These are phyloP conservation scores for Staurois parvus DNA, from an alignment of 2,797 vertebrate genomes.

Conservation along the genomic window DNA sequence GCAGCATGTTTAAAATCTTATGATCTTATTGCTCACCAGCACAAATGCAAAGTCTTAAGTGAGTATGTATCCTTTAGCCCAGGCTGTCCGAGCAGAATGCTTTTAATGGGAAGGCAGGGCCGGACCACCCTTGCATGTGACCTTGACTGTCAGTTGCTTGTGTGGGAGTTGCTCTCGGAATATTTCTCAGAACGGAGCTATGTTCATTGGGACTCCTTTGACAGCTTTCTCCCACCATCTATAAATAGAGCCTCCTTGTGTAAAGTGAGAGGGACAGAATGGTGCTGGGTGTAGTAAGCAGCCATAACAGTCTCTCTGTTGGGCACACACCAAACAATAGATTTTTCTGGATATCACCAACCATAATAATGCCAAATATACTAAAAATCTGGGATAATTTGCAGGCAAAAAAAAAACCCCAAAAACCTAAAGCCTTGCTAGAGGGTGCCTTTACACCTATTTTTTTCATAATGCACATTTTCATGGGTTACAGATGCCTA, in stretches of 20 bases:
- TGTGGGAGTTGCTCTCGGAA: constrained; percentile 53
- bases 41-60: constrained; percentile 53
- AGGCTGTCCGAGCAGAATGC: constrained; percentile 50
- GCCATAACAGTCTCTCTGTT: background rate
- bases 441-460: no score
- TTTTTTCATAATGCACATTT: background rate
- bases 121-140: constrained; percentile 57
- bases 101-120: constrained; percentile 49
- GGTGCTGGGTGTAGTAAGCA: constrained; percentile 2
- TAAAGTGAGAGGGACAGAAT: constrained; percentile 32
- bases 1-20: constrained; percentile 1
- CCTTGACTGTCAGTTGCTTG: constrained; percentile 51
- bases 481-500: background rate
- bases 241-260: constrained; percentile 52
- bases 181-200: constrained; percentile 23
- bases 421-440: no score
- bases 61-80: constrained; percentile 51
- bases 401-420: background rate
- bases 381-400: background rate
- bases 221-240: constrained; percentile 35
- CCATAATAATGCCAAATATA: no score
- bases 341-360: no score
- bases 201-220: constrained; percentile 53
- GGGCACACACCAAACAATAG: background rate
- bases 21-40: constrained; percentile 50